phyloP scores from a whole-genome alignment of 2,113 vertebrate species.

The Tiliqua scincoides region DNA sequence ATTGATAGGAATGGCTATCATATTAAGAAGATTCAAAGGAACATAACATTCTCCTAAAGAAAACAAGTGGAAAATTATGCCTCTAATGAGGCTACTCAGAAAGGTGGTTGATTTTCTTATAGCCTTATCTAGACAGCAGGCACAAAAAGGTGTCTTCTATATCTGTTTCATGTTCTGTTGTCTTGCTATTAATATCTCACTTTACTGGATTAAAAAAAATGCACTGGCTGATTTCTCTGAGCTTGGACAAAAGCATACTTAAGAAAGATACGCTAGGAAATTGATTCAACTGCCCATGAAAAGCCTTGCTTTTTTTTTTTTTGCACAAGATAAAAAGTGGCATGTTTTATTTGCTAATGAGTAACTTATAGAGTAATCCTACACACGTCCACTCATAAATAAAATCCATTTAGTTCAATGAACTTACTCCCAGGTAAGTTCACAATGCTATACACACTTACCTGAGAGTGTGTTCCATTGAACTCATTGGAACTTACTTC shows the following conservation, averaged over 20 bases:
- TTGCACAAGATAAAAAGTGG: neutral
- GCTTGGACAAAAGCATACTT: neutral
- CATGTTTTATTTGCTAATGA: neutral
- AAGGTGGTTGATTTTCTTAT: constrained; percentile 28
- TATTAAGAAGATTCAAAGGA: constrained; percentile 48
- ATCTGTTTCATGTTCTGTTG: neutral
- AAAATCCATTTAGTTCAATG: too few relatives aligned
- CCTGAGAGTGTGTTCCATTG: too few relatives aligned
- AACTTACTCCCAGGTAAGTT: too few relatives aligned
- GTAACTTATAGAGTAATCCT: too few relatives aligned
- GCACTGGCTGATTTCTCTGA: neutral
- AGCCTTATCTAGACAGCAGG: constrained; percentile 19
- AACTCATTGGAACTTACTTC: too few relatives aligned
- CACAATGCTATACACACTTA: too few relatives aligned
- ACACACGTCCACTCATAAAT: too few relatives aligned
- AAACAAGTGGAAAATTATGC: constrained; percentile 47
- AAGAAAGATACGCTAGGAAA: neutral
- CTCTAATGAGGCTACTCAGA: constrained; percentile 41
- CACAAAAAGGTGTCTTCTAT: constrained; percentile 30
- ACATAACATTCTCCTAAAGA: constrained; percentile 66
- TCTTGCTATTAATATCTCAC: neutral
- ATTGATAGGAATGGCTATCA: constrained; percentile 49
- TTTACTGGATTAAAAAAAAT: neutral
- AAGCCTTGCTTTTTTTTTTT: neutral
- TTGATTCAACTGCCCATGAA: neutral